Evolutionary conservation across 2,888 invertebrate species (phyloP), one percentile per base, ranked within the genome.

Genomic region (Machimus atricapillus): DNA sequence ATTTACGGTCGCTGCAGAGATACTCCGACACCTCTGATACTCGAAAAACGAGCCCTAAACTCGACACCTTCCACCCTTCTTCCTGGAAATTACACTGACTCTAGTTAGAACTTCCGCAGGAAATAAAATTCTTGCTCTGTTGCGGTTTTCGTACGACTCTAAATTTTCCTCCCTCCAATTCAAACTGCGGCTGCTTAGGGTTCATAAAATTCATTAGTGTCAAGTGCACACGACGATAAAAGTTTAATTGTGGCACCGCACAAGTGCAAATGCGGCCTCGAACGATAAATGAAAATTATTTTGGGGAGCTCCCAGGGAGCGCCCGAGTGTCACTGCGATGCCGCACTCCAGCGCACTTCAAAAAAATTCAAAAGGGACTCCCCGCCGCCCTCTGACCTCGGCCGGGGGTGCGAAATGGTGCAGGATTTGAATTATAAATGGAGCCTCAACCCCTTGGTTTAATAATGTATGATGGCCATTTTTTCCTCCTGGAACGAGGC

Each of bases 131-230:
- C 23, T 12, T 66, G 8, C 66, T 9, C 12, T 12, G 66, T 3
- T 23, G 66, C 23, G 16, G 76, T 76, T 76, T 76, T 76, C 8
- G 37, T 9, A 74, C 7, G 74, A 2, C 52, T n/a, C 16, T 31
- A 31, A 19, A 74, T 9, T 76, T 34, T 31, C 31, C 16, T 16
- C 14, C 9, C 37, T 34, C 6, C n/a, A 76, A 2, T 76, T 14
- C 9, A 16, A 40, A 76, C 1, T 76, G 76, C 37, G 66, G 66
- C 3, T 66, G 19, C 76, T 37, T 37, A 37, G 27, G 37, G 34
- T 23, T 66, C 66, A 66, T 66, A 66, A 76, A 76, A 76, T 76
- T 76, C 76, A 76, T 76, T 76, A 76, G 40, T 76, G 76, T 76
- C 76, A 76, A 76, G 76, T 37, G 76, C 76, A 76, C 40, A 34